phyloP scores from a whole-genome alignment of 2,888 invertebrate genomes.

The Seladonia tumulorum region DNA sequence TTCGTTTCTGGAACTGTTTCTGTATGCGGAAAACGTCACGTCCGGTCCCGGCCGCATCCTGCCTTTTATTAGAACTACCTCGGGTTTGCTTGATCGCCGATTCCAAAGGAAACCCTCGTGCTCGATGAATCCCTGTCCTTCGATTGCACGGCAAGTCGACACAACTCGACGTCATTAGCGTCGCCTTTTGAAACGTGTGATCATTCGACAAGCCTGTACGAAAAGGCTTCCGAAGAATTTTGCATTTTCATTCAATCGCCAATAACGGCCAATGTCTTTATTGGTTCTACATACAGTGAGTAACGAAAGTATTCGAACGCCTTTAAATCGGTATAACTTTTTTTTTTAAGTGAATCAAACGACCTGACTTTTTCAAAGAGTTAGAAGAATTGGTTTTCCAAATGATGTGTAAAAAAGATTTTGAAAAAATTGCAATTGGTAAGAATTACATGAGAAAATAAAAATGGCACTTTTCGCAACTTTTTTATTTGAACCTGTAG shows the following conservation, averaged over 20 bases:
- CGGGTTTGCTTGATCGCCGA: constrained; percentile 50
- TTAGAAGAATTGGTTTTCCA: too few relatives aligned
- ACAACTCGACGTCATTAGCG: constrained; percentile 16
- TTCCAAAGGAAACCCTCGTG: constrained; percentile 57
- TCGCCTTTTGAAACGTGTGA: constrained; percentile 29
- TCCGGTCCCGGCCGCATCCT: constrained; percentile 81
- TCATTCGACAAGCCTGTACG: constrained; percentile 21
- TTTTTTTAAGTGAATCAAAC: too few relatives aligned
- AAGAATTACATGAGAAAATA: too few relatives aligned
- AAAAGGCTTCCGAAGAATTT: constrained; percentile 19
- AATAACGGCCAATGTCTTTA: not conserved
- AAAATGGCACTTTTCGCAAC: too few relatives aligned
- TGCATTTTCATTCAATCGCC: constrained; percentile 51
- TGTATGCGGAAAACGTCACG: constrained; percentile 78
- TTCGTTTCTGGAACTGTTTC: constrained; percentile 82
- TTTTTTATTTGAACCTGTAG: too few relatives aligned
- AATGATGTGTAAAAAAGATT: too few relatives aligned
- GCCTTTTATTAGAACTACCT: constrained; percentile 71
- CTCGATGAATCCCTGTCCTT: constrained; percentile 46
- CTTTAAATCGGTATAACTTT: too few relatives aligned
- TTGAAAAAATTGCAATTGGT: too few relatives aligned
- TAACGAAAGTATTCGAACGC: too few relatives aligned
- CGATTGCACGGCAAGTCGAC: constrained; percentile 36
- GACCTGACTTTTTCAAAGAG: too few relatives aligned
- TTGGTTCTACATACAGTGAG: not conserved